phyloP scores from a whole-genome alignment of 2,888 invertebrate genomes.

The Ichneumoninae sp. region DNA sequence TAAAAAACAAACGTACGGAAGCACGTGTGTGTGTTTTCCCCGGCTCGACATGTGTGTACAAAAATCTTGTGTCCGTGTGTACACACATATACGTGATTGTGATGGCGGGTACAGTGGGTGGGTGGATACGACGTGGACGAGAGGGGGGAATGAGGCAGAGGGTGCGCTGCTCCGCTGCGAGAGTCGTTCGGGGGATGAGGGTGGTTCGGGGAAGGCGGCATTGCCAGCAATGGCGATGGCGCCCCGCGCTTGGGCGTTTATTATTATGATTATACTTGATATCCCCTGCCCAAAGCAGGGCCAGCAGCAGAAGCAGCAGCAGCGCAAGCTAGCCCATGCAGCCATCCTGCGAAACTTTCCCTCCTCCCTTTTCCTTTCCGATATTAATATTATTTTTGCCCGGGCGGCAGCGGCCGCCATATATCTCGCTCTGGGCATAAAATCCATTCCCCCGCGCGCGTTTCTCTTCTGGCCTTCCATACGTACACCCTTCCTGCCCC shows the following conservation, averaged over 20 bases:
- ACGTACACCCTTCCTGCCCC: constrained; percentile 70
- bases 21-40: constrained; percentile 55
- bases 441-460: constrained; percentile 80
- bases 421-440: constrained; percentile 84
- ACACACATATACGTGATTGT: constrained; percentile 69
- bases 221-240: constrained; percentile 81
- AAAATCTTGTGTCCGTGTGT: constrained; percentile 41
- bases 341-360: constrained; percentile 83
- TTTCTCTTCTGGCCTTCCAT: constrained; percentile 70
- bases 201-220: constrained; percentile 69
- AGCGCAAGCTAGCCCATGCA: constrained; percentile 47
- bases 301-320: constrained; percentile 72
- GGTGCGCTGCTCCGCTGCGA: constrained; percentile 54
- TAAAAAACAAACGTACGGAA: constrained; percentile 65
- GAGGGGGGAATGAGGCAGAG: constrained; percentile 47
- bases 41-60: constrained; percentile 54
- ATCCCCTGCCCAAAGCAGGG: constrained; percentile 83
- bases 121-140: constrained; percentile 60
- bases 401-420: constrained; percentile 84
- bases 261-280: constrained; percentile 84
- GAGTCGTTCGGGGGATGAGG: constrained; percentile 59
- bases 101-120: constrained; percentile 71
- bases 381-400: constrained; percentile 84
- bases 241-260: constrained; percentile 82
- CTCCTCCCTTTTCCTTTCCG: constrained; percentile 82